Evolutionary conservation across 1,140 invertebrate species (phyloP).

Genomic region (Trachymyrmex cornetzi): DNA sequence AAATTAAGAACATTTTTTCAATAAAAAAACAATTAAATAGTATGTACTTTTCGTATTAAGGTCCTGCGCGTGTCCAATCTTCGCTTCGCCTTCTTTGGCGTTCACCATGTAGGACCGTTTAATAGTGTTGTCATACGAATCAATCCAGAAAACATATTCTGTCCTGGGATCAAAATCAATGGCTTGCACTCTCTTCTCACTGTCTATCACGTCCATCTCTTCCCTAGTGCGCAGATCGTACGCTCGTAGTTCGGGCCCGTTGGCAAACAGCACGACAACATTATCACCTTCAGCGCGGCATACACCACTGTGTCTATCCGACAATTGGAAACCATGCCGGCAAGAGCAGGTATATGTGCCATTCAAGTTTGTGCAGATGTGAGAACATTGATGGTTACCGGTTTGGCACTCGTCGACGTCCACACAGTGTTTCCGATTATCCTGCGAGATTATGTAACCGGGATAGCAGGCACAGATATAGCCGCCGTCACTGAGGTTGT

Average conservation of each 20-base stretch:
- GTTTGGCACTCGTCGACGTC: conserved; percentile 97
- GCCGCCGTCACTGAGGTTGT: conserved; percentile 93
- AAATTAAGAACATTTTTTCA: neutral
- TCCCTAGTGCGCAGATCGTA: conserved; percentile 90
- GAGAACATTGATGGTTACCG: conserved; percentile 95
- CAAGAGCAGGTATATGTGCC: conserved; percentile 96
- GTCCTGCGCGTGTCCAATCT: conserved; percentile 95
- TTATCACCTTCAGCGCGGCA: conserved; percentile 91
- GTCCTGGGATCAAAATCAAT: conserved; percentile 94
- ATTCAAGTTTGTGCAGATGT: conserved; percentile 96
- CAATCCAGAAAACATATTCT: conserved; percentile 97
- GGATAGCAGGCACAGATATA: conserved; percentile 96
- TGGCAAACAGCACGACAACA: conserved; percentile 90
- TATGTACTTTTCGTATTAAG: conserved; percentile 91
- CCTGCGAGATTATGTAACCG: conserved; percentile 93
- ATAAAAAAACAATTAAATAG: neutral
- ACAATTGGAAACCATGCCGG: conserved; percentile 92
- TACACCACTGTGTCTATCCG: conserved; percentile 92
- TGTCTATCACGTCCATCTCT: conserved; percentile 91
- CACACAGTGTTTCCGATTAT: conserved; percentile 92
- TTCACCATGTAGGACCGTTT: conserved; percentile 96
- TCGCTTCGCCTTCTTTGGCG: conserved; percentile 91
- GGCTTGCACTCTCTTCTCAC: conserved; percentile 95
- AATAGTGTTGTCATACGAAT: conserved; percentile 95
- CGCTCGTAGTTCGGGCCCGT: conserved; percentile 95